phyloP scores from a whole-genome alignment of 2,113 vertebrate genomes.

The Syngnathus typhle region DNA sequence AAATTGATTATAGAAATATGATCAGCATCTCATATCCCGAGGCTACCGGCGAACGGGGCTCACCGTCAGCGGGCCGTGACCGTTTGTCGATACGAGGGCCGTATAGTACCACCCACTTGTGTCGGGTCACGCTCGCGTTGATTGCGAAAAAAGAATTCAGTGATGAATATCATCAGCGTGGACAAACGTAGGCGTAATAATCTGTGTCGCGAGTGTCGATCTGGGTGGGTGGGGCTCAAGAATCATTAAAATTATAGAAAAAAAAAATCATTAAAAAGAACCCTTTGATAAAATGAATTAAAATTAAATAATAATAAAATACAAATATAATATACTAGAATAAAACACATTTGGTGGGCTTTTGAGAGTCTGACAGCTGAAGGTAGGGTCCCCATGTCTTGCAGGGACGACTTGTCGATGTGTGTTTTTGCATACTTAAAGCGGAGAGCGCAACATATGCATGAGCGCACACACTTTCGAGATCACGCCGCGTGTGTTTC shows the following conservation, averaged over 20 bases:
- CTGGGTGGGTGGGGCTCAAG: too few relatives aligned
- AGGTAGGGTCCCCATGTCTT: slow-evolving; percentile 36
- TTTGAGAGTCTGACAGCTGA: slow-evolving; percentile 26
- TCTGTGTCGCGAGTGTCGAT: too few relatives aligned
- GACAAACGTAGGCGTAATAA: not conserved
- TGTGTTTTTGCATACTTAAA: slow-evolving; percentile 33
- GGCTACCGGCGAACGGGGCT: slow-evolving; percentile 48
- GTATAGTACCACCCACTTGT: not conserved
- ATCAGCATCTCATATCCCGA: slow-evolving; percentile 68
- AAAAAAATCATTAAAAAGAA: too few relatives aligned
- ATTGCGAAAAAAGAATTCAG: not conserved
- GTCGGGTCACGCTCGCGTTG: not conserved
- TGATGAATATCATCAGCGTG: not conserved
- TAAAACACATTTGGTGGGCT: not conserved
- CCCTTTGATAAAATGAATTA: too few relatives aligned
- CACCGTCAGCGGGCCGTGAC: slow-evolving; percentile 45
- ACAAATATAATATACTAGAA: not conserved
- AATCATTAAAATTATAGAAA: too few relatives aligned
- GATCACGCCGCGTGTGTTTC: slow-evolving; percentile 35
- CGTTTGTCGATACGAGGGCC: not conserved
- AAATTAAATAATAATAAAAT: too few relatives aligned
- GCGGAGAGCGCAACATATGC: slow-evolving; percentile 22
- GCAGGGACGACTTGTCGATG: slow-evolving; percentile 9
- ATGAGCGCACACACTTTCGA: slow-evolving; percentile 22
- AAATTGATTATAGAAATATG: slow-evolving; percentile 74